Evolutionary conservation across 2,797 vertebrate species (phyloP), one percentile per base, ranked within the genome.

Genomic region (Podargus strigoides): DNA sequence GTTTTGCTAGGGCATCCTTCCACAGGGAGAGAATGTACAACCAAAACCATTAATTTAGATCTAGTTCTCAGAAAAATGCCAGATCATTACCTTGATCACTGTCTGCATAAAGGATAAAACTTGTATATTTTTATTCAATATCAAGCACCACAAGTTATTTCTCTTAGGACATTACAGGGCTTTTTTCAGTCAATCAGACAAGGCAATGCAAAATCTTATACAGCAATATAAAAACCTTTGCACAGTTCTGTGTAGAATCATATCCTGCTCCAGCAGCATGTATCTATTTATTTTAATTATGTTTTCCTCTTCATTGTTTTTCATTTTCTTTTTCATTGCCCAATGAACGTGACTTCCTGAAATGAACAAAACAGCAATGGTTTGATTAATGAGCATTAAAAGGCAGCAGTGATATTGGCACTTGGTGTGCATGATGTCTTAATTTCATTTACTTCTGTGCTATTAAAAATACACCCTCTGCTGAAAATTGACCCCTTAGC

Each of bases 291-390:
- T 66, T 60, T 23, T 1, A 67, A 66, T 85, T 76, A 30, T 44
- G 59, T 82, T 86, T 91, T 84, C 59, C 62, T 94, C 46, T 68
- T 87, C 28, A 46, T 91, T 90, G 19, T 94, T 95, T 84, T 41
- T 77, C 7, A 7, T 46, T 63, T 78, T 55, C 26, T 44, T 74
- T 55, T 80, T 36, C 14, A 42, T 41, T 87, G 46, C 32, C 34
- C 19, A 58, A 62, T 53, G 63, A 60, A 73, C n/a, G 41, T 56
- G 83, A 44, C 85, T 96, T 93, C 87, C 92, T 95, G 85, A 86
- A 50, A 14, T 15, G 56, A 86, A 74, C 59, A 82, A 63, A 93
- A 7, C 79, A 55, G 34, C 10, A n/a, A 24, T 14, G 1, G 6
- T 78, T 90, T 67, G 55, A 67, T 55, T 91, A 78, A 0, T 44